phyloP scores from a whole-genome alignment of 2,113 vertebrate species.

The Cryptotis parvus region DNA sequence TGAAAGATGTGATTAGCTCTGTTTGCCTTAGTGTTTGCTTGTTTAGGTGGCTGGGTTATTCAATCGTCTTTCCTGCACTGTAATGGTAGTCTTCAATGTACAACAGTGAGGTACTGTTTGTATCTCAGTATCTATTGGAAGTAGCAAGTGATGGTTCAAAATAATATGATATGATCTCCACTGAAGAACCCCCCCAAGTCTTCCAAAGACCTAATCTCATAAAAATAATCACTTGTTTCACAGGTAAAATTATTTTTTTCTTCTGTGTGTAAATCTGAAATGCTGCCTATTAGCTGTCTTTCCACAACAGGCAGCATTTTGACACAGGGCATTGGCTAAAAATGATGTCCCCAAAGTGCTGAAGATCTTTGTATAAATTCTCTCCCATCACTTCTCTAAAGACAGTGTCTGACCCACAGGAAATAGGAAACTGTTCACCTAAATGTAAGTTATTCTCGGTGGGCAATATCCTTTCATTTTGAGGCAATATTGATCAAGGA shows the following conservation, averaged over 20 bases:
- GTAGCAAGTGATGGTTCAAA: constrained; percentile 4
- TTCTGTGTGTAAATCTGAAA: neutral
- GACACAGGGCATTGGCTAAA: neutral
- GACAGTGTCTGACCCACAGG: neutral
- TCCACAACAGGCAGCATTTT: neutral
- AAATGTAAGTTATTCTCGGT: neutral
- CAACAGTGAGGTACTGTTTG: too few species aligned
- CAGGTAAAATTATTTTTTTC: neutral
- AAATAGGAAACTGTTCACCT: neutral
- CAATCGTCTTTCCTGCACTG: neutral
- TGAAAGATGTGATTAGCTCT: neutral
- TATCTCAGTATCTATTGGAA: constrained; percentile 2
- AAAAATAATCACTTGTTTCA: neutral
- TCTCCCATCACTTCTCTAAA: neutral
- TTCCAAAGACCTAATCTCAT: neutral
- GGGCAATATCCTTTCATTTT: neutral
- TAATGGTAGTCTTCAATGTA: neutral
- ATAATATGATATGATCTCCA: neutral
- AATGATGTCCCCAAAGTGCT: neutral
- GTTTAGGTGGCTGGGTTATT: neutral
- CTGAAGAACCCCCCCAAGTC: neutral
- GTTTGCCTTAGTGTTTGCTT: neutral
- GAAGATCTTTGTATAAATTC: neutral
- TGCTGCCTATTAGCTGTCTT: neutral
- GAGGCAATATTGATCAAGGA: neutral